These are phyloP conservation scores for Dipodomys spectabilis DNA, from an alignment of 2,113 vertebrate genomes.

Conservation along the genomic window DNA sequence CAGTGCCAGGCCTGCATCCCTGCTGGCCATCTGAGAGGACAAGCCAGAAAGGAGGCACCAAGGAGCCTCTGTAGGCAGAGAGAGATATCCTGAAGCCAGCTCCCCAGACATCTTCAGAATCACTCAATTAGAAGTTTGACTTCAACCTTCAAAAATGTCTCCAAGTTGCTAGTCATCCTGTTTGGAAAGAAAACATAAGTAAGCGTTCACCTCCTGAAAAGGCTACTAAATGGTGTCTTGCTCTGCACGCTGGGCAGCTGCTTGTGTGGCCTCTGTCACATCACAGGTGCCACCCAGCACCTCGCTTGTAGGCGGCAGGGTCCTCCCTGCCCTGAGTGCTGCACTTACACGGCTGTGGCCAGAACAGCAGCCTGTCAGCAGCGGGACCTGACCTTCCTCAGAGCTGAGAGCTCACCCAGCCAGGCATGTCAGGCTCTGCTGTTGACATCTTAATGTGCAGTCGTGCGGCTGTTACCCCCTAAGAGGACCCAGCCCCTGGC, in stretches of 20 bases:
- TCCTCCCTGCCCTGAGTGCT: not conserved
- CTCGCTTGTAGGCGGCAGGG: too few species aligned
- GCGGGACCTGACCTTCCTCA: not conserved
- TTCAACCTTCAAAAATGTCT: not conserved
- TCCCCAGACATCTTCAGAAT: not conserved
- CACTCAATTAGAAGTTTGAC: not conserved
- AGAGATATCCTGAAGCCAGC: not conserved
- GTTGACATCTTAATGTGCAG: not conserved
- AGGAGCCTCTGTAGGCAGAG: too few species aligned
- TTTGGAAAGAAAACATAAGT: not conserved
- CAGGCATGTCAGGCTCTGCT: not conserved
- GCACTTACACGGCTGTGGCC: not conserved
- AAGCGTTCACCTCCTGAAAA: not conserved
- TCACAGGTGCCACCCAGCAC: too few species aligned
- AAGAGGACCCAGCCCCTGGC: not conserved
- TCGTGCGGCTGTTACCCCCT: not conserved
- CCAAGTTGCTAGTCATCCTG: not conserved
- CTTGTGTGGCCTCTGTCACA: too few species aligned
- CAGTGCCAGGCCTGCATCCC: too few species aligned
- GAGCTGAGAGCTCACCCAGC: not conserved
- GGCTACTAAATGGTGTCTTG: not conserved
- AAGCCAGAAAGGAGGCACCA: too few species aligned
- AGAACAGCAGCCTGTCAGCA: not conserved
- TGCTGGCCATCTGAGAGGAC: too few species aligned
- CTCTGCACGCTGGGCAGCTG: too few species aligned